Evolutionary conservation across 1,140 invertebrate genomes (phyloP), one percentile per base, ranked within the genome.

Genomic region (Ceratosolen solmsi): DNA sequence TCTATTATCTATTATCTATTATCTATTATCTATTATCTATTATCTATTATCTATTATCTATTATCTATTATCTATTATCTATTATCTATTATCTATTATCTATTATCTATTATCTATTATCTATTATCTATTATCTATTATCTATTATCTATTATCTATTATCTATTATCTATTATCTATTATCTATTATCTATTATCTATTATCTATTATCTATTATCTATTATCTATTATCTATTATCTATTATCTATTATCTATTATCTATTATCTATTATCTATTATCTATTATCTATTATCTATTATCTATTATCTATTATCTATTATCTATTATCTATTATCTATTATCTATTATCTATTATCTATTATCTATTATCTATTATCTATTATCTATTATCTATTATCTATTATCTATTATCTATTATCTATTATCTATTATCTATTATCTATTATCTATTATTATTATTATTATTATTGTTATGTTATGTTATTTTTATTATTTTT

Each of bases 41-140:
- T 54, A 54, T 4, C 51, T 54, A 54, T 22, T 68, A 68, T n/a
- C n/a, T 60, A 60, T 60, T 60, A 60, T 56, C 51, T 54, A 54
- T 22, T 54, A 54, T 4, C 51, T 54, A 54, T 22, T 68, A 68
- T n/a, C n/a, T 60, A 60, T 60, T 60, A 60, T 56, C 51, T 54
- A 54, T 22, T 54, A 54, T 4, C 51, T 54, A 54, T 22, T 68
- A 68, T n/a, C n/a, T 60, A 60, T 60, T 60, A 60, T 56, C 51
- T 54, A 54, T 22, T 54, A 54, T 4, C 51, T 54, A 54, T 22
- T 68, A 68, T n/a, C 22, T 11, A 13, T 60, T 60, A 13, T 60
- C n/a, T 60, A 3, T 30, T 60, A 30, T 60, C 17, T 15, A n/a
- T n/a, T n/a, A n/a, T 17, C 30, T 60, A 13, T 60, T 60, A 20